These are phyloP conservation scores for Rhopilema esculentum DNA, from an alignment of 30 jellyfish, hydroid and myxozoan genomes.

Conservation along the genomic window DNA sequence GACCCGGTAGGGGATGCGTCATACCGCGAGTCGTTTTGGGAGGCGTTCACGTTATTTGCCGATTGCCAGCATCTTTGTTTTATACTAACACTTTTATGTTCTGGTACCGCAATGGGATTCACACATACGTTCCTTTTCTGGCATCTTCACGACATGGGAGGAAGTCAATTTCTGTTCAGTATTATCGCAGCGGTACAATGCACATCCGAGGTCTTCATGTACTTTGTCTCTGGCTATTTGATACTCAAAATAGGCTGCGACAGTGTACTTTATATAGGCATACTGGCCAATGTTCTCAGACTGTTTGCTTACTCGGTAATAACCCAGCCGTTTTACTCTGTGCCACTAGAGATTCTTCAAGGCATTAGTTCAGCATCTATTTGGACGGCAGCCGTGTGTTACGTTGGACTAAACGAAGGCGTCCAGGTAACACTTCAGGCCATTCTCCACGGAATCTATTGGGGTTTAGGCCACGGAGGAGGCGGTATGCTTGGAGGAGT, in stretches of 20 bases:
- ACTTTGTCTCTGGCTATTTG: slow-evolving; percentile 89
- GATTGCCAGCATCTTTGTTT: slow-evolving; percentile 91
- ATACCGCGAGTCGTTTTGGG: slow-evolving; percentile 90
- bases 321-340: slow-evolving; percentile 83
- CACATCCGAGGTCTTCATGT: slow-evolving; percentile 93
- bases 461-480: slow-evolving; percentile 99
- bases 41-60: slow-evolving; percentile 78
- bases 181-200: slow-evolving; percentile 97
- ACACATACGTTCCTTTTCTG: slow-evolving; percentile 95
- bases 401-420: slow-evolving; percentile 97
- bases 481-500: slow-evolving; percentile 99
- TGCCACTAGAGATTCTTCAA: slow-evolving; percentile 84
- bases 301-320: slow-evolving; percentile 88
- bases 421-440: slow-evolving; percentile 98
- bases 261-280: slow-evolving; percentile 92
- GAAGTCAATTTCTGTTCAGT: slow-evolving; percentile 93
- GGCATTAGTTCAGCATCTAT: slow-evolving; percentile 98
- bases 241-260: slow-evolving; percentile 94
- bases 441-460: slow-evolving; percentile 92
- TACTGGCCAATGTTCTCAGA: slow-evolving; percentile 87
- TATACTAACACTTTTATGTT: slow-evolving; percentile 81
- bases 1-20: slow-evolving; percentile 73
- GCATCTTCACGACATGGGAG: slow-evolving; percentile 99
- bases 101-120: slow-evolving; percentile 98
- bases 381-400: slow-evolving; percentile 98